phyloP scores from a whole-genome alignment of 2,113 vertebrate species.

The Hemicordylus capensis region DNA sequence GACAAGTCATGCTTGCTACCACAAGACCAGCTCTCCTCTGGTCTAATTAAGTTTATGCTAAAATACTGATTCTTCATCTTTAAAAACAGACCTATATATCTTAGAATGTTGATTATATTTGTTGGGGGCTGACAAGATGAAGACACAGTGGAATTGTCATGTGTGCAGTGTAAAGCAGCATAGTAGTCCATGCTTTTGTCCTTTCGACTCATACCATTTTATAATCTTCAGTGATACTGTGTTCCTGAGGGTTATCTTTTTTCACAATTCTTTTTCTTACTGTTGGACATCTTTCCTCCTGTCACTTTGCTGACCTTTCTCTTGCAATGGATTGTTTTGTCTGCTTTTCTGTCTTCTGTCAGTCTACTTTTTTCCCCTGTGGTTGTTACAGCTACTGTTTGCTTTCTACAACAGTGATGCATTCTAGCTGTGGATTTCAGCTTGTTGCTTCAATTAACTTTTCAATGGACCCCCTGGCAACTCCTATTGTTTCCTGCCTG shows the following conservation, averaged over 20 bases:
- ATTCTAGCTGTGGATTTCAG: slow-evolving; percentile 51
- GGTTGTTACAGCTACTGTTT: slow-evolving; percentile 16
- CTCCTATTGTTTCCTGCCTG: slow-evolving; percentile 58
- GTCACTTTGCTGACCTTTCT: neutral
- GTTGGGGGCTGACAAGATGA: neutral
- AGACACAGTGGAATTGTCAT: neutral
- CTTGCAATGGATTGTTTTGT: neutral
- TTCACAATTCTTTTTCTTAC: neutral
- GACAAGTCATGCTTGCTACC: too few species aligned
- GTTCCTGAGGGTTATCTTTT: neutral
- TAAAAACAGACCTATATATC: neutral
- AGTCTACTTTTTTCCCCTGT: neutral
- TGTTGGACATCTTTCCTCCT: neutral
- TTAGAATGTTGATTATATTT: neutral
- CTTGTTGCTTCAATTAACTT: slow-evolving; percentile 73
- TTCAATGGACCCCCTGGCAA: slow-evolving; percentile 56
- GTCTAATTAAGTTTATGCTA: too few species aligned
- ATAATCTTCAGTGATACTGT: neutral
- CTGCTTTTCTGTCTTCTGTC: neutral
- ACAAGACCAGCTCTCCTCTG: too few species aligned
- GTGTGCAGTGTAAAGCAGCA: neutral
- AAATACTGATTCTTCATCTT: too few species aligned
- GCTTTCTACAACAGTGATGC: slow-evolving; percentile 39
- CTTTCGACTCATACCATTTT: neutral
- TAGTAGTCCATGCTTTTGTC: neutral